Evolutionary conservation across 1,140 invertebrate species (phyloP).

Genomic region (Zaprionus lachaisei): DNA sequence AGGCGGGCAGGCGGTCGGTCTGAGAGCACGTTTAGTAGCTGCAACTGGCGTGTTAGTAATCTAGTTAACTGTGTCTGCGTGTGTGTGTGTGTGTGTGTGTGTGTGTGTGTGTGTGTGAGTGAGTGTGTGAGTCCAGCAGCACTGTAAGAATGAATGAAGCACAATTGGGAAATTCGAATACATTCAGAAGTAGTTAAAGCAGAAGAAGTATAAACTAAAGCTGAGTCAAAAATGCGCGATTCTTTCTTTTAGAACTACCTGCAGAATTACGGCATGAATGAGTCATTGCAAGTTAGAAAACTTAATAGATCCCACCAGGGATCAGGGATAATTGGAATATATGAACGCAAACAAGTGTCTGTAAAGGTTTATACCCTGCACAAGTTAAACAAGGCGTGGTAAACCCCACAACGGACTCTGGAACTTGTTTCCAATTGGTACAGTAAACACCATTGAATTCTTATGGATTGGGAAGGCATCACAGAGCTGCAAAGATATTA

Average conservation of each 20-base stretch:
- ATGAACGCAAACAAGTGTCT: neutral
- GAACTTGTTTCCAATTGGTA: no score
- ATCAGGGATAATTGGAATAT: neutral
- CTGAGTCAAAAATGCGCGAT: neutral
- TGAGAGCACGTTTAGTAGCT: slow-evolving; percentile 20
- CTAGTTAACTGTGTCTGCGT: neutral
- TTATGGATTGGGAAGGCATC: no score
- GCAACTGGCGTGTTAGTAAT: slow-evolving; percentile 6
- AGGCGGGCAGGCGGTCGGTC: neutral
- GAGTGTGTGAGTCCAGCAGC: neutral
- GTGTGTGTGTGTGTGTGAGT: neutral
- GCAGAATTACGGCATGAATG: neutral
- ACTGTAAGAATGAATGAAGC: slow-evolving; percentile 3
- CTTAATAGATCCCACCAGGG: neutral
- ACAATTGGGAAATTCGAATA: neutral
- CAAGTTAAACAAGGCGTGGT: no score
- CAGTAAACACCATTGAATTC: no score
- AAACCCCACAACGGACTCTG: no score
- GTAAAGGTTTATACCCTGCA: no score
- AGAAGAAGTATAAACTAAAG: neutral
- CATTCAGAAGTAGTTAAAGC: neutral
- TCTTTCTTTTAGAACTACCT: neutral
- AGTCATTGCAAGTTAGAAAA: neutral
- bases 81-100: neutral
- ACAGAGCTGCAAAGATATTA: no score